Conservation (phyloP, 2,113 vertebrate species). For the Sialia sialis region DNA sequence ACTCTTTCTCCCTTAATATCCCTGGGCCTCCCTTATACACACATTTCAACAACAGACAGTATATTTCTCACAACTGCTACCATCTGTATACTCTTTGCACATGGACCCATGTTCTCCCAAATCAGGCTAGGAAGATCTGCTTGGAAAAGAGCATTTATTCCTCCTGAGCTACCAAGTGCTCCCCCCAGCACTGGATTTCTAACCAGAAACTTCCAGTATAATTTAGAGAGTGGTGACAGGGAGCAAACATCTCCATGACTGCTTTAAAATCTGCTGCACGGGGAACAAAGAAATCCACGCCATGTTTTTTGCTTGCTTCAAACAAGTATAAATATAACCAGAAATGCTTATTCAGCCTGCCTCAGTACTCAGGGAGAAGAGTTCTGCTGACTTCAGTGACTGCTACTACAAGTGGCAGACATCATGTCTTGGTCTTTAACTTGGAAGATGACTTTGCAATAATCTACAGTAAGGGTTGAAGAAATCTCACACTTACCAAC, state of each 20-base stretch:
- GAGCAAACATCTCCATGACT: neutral
- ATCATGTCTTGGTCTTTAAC: neutral
- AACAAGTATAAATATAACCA: neutral
- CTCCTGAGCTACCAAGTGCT: neutral
- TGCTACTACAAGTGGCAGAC: neutral
- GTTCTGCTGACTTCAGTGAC: neutral
- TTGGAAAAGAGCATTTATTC: neutral
- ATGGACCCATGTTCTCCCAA: neutral
- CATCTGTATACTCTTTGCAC: neutral
- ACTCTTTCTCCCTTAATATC: neutral
- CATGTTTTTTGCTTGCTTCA: neutral
- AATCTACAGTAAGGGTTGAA: neutral
- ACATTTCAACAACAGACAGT: neutral
- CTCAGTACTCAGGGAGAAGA: neutral
- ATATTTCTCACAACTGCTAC: neutral
- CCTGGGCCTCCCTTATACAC: neutral
- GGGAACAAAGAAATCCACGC: neutral
- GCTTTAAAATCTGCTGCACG: neutral
- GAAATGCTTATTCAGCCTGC: neutral
- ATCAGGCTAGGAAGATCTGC: neutral
- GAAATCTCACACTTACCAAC: neutral
- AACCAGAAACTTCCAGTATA: neutral
- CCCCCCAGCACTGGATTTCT: neutral
- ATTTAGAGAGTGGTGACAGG: neutral
- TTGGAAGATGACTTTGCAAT: neutral